Evolutionary conservation across 2,888 invertebrate genomes (phyloP).

Genomic region (Ectobius pallidus): DNA sequence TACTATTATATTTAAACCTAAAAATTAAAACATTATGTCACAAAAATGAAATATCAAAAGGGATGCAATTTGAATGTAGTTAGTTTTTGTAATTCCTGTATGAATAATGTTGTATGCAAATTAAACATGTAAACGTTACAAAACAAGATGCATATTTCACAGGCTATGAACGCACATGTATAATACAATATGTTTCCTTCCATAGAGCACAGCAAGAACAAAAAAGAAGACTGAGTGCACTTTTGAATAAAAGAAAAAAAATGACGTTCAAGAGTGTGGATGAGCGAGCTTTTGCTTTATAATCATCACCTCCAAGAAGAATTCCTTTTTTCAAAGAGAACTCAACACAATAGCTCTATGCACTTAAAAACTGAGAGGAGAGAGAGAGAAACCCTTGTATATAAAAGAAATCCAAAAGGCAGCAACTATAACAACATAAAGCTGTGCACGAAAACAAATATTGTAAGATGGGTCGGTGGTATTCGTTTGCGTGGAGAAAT

Average conservation of each 20-base stretch:
- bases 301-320: constrained; percentile 6
- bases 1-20: no score
- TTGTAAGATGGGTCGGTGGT: not conserved
- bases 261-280: not conserved
- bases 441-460: not conserved
- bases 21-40: no score
- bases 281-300: not conserved
- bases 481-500: no score
- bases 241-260: not conserved
- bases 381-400: not conserved
- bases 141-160: no score
- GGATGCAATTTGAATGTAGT: no score
- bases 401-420: not conserved
- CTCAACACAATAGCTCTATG: not conserved
- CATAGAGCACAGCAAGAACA: no score
- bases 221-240: not conserved
- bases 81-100: no score
- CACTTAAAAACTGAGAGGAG: not conserved
- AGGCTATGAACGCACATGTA: no score
- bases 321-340: constrained; percentile 3
- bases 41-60: no score
- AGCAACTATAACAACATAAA: not conserved
- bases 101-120: no score
- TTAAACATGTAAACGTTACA: no score
- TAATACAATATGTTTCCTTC: no score